These are phyloP conservation scores for Lepidocyrtoides sp. DNA, from an alignment of 2,888 invertebrate species.

Conservation along the genomic window DNA sequence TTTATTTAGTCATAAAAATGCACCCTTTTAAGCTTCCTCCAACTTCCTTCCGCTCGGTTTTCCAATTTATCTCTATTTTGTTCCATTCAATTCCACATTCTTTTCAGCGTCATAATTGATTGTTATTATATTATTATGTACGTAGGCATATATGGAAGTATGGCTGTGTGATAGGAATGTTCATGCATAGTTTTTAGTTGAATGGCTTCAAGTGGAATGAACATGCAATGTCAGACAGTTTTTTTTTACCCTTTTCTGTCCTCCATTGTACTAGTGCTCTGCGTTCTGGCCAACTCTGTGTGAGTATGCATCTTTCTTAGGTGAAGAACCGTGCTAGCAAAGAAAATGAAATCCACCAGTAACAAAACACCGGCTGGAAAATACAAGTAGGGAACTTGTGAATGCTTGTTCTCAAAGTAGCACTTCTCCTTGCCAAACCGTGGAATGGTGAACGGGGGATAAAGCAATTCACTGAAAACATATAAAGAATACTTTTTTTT, in stretches of 20 bases:
- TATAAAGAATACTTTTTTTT: too few species aligned
- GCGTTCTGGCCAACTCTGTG: constrained; percentile 76
- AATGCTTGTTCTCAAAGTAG: constrained; percentile 64
- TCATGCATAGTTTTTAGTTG: too few species aligned
- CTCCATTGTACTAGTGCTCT: constrained; percentile 71
- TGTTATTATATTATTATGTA: too few species aligned
- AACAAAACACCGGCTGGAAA: constrained; percentile 68
- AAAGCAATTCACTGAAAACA: not conserved
- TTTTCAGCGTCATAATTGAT: too few species aligned
- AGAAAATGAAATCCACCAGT: constrained; percentile 74
- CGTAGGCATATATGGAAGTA: not conserved
- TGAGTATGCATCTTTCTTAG: constrained; percentile 67
- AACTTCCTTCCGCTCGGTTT: too few species aligned
- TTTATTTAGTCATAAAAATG: not conserved
- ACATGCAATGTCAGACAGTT: not conserved
- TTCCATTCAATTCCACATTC: too few species aligned
- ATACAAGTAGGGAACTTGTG: constrained; percentile 70
- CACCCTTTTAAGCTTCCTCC: too few species aligned
- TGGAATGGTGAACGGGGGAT: constrained; percentile 48
- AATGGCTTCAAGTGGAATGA: too few species aligned
- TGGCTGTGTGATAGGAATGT: too few species aligned
- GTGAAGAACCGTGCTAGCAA: constrained; percentile 74
- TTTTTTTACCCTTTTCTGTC: constrained; percentile 74
- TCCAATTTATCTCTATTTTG: too few species aligned
- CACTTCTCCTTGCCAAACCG: constrained; percentile 70